Evolutionary conservation across 2,888 invertebrate species (phyloP).

Genomic region (Plutella xylostella): DNA sequence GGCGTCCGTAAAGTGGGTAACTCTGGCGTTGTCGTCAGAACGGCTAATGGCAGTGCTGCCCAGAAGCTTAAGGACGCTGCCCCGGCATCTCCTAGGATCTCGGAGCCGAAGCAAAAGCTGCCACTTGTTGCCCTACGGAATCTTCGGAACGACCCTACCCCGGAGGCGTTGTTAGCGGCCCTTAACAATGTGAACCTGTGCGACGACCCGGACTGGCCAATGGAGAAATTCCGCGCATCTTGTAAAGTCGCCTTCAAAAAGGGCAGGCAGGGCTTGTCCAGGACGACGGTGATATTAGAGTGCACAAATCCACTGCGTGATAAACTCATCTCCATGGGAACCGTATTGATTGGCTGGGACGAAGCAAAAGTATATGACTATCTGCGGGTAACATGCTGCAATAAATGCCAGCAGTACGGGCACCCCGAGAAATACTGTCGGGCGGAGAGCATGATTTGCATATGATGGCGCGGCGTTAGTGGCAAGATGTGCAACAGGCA

Average conservation of each 20-base stretch:
- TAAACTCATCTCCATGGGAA: background rate
- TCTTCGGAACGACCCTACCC: too few relatives aligned
- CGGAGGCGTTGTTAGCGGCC: too few relatives aligned
- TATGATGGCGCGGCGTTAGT: too few relatives aligned
- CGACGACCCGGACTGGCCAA: constrained; percentile 5
- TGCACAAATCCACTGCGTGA: constrained; percentile 8
- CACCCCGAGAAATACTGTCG: constrained; percentile 25
- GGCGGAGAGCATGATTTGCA: too few relatives aligned
- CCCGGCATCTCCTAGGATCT: too few relatives aligned
- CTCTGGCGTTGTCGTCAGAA: too few relatives aligned
- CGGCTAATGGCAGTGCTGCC: too few relatives aligned
- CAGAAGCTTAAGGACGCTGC: too few relatives aligned
- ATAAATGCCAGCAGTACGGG: constrained; percentile 26
- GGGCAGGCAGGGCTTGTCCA: background rate
- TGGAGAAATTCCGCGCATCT: background rate
- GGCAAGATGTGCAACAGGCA: too few relatives aligned
- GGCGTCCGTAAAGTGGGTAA: too few relatives aligned
- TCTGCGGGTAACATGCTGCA: constrained; percentile 18
- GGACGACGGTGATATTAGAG: constrained; percentile 12
- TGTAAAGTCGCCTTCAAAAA: constrained; percentile 1
- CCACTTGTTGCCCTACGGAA: too few relatives aligned
- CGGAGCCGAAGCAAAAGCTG: too few relatives aligned
- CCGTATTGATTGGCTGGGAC: constrained; percentile 18
- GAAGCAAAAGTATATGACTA: constrained; percentile 10
- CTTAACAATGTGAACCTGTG: constrained; percentile 11